Conservation (phyloP, 2,797 vertebrate genomes). For the Periparus ater region DNA sequence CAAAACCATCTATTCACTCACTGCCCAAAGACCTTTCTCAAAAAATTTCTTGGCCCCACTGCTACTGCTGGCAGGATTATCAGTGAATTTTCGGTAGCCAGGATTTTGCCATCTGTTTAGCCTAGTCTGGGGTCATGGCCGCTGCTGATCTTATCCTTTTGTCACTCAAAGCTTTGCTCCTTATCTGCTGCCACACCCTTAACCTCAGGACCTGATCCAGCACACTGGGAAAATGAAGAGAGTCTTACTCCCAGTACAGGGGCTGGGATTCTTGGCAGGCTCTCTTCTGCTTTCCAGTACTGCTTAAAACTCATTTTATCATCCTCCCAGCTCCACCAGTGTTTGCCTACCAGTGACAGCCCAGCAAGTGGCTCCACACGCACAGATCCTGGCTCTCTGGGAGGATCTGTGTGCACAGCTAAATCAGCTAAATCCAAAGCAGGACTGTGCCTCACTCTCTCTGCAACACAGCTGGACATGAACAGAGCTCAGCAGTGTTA, state of each 20-base stretch:
- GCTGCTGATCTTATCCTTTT: background rate
- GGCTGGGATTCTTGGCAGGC: background rate
- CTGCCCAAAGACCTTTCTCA: background rate
- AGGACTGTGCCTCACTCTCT: background rate
- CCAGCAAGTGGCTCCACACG: background rate
- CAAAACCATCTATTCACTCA: background rate
- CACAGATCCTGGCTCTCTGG: fast-evolving
- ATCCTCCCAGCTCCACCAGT: background rate
- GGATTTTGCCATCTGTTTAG: background rate
- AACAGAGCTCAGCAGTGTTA: background rate
- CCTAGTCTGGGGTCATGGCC: background rate
- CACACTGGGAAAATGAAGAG: background rate
- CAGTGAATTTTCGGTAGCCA: background rate
- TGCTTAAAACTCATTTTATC: background rate
- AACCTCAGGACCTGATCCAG: background rate
- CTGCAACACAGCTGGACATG: background rate
- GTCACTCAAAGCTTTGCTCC: background rate
- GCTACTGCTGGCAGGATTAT: background rate
- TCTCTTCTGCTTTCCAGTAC: background rate
- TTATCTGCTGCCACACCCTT: background rate
- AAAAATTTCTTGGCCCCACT: background rate
- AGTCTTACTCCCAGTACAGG: background rate
- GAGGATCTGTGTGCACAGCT: background rate
- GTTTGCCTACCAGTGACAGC: background rate
- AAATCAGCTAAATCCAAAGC: background rate